Evolutionary conservation across 2,888 invertebrate species (phyloP), one percentile per base, ranked within the genome.

Genomic region (Rotaria socialis): DNA sequence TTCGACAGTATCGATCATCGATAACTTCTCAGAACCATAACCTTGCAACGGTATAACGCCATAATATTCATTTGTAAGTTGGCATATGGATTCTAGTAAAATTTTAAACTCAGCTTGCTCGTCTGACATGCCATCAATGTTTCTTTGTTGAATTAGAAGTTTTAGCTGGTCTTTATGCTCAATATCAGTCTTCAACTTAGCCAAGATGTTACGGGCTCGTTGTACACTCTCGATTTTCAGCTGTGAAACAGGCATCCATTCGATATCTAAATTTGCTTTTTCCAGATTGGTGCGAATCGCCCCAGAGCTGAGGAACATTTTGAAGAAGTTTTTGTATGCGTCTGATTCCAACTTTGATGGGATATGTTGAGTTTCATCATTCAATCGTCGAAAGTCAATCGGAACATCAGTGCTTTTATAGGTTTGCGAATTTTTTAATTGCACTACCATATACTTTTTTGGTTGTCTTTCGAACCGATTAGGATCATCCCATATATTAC

Each of bases 31-130:
- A 88, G 89, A 90, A 47, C 90, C 90, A 88, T 90, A 92, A 22
- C 92, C 92, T 60, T 90, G 89, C 56, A 89, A 88, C 24, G 93
- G 93, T 56, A 93, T 89, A 56, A 92, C 88, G 85, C 91, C 90
- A 89, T 92, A 92, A 89, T 92, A 92, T 87, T 92, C 91, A 89
- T 91, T 92, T 85, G 92, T 91, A 84, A 92, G 88, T 60, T 91
- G 89, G 14, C 90, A 89, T 87, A 92, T 90, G 22, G 52, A 60
- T 52, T 86, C 84, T 2, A 86, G 27, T 22, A 86, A 27, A 50
- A 0, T 35, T 47, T 60, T 35, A 16, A 14, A 60, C 88, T 90
- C 90, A 89, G 89, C 89, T 85, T 89, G 88, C 86, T 88, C 88
- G 24, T 24, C n/a, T 24, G n/a, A 1, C 1, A 11, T 10, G 19